phyloP scores from a whole-genome alignment of 2,113 vertebrate genomes.

The Platysteira castanea region DNA sequence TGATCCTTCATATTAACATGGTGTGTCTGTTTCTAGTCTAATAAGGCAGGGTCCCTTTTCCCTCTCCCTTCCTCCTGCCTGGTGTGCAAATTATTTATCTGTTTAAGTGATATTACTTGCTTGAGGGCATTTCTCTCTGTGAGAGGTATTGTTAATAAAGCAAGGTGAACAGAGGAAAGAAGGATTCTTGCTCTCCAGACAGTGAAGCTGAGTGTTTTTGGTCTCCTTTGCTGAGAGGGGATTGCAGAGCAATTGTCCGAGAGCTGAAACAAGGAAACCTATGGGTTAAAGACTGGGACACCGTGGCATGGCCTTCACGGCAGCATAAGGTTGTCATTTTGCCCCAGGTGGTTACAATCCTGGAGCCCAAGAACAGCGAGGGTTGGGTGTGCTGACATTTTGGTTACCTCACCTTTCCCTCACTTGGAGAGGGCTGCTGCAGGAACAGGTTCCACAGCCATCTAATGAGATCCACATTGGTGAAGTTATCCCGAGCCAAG shows the following conservation, averaged over 20 bases:
- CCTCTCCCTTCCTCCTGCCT: constrained; percentile 2
- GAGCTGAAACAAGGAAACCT: constrained; percentile 51
- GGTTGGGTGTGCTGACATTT: constrained; percentile 53
- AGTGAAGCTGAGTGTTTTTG: background rate
- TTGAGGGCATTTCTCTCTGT: constrained; percentile 49
- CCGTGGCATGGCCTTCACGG: background rate
- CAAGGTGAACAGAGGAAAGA: constrained; percentile 2
- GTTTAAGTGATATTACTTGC: constrained; percentile 69
- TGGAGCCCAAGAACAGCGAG: constrained; percentile 16
- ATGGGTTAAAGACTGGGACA: constrained; percentile 41
- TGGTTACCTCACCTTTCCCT: constrained; percentile 71
- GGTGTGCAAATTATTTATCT: constrained; percentile 68
- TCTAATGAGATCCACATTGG: constrained; percentile 78
- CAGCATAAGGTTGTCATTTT: constrained; percentile 76
- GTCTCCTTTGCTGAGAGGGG: background rate
- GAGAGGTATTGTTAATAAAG: constrained; percentile 56
- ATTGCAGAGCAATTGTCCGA: constrained; percentile 25
- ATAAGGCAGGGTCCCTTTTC: constrained; percentile 53
- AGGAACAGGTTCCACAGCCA: constrained; percentile 65
- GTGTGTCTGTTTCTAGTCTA: constrained; percentile 74
- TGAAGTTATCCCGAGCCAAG: constrained; percentile 53
- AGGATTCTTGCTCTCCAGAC: background rate
- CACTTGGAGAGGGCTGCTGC: constrained; percentile 52
- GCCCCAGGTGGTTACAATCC: constrained; percentile 74
- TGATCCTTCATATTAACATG: constrained; percentile 73